Evolutionary conservation across 2,113 vertebrate genomes (phyloP), one percentile per base, ranked within the genome.

Genomic region (Rousettus leschenaultii): DNA sequence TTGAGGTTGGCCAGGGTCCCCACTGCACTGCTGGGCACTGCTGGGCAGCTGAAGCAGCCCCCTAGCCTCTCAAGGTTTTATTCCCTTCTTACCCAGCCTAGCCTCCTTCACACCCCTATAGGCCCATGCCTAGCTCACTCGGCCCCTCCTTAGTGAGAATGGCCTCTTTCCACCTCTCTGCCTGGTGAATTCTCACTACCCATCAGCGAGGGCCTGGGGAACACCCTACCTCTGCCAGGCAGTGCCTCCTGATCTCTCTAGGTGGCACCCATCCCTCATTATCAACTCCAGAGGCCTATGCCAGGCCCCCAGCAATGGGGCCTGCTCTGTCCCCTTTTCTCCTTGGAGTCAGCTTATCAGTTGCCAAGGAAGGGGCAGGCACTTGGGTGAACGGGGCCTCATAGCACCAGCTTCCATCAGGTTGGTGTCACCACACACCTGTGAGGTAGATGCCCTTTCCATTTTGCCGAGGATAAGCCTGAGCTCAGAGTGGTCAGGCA

Each of bases 341-440:
- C 24, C 77, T 86, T 11, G 24, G 48, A 61, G 18, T 26, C 0
- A 26, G 28, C 14, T 8, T 6, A 45, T 28, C 1, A 11, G 5
- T 45, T 74, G 21, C 26, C 13, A 19, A 30, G 38, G 61, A 71
- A 70, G 4, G 26, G 7, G 3, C 16, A 2, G 14, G n/a, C 22
- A 16, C 65, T 38, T 18, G 30, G 40, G 30, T 24, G 40, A 22
- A 51, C 0, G 0, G 35, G 48, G 51, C 63, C 66, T 48, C 18
- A 7, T 0, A 14, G 19, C 12, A 30, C 13, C 40, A 53, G 26
- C 7, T 28, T 75, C 38, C 6, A 0, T 16, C 0, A 0, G 7
- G 24, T 4, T 51, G 51, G 11, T 0, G 3, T 30, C 11, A 14
- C n/a, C 4, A 19, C 4, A 14, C 26, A 61, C 43, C 51, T 89